A percentile compares a stretch with the other conserved stretches of the same genome.
Evolutionary conservation across 1,140 invertebrate genomes (phyloP).

Genomic region (Drusus annulatus): DNA sequence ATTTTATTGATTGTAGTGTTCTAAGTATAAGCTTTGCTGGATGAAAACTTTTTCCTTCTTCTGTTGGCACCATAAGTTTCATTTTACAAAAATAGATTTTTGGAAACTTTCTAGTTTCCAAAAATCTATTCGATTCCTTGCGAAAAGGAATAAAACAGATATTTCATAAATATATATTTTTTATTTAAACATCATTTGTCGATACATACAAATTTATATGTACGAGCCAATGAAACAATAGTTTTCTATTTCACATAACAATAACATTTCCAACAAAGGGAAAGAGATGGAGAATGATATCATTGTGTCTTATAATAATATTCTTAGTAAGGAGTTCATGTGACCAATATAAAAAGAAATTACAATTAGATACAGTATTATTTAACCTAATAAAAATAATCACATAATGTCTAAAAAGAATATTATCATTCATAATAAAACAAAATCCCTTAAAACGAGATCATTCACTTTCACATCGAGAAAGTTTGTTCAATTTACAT

Average conservation of each 20-base stretch:
- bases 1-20: too few relatives aligned
- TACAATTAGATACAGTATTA: constrained; percentile 30
- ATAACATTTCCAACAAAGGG: constrained; percentile 36
- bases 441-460: constrained; percentile 59
- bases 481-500: constrained; percentile 40
- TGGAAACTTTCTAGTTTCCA: too few relatives aligned
- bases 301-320: constrained; percentile 34
- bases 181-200: constrained; percentile 57
- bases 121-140: too few relatives aligned
- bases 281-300: constrained; percentile 18
- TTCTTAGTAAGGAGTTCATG: constrained; percentile 36
- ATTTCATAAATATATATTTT: constrained; percentile 58
- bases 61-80: too few relatives aligned
- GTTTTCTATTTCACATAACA: constrained; percentile 42
- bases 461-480: constrained; percentile 56
- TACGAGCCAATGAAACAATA: constrained; percentile 48
- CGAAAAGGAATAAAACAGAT: neutral
- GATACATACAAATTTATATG: constrained; percentile 55
- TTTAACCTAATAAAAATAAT: constrained; percentile 57
- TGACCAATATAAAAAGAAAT: constrained; percentile 50
- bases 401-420: constrained; percentile 56
- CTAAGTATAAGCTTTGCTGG: too few relatives aligned
- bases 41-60: too few relatives aligned
- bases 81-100: too few relatives aligned
- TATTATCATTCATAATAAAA: constrained; percentile 55